phyloP scores from a whole-genome alignment of 2,797 vertebrate species.

The Hozukius guyotensis region DNA sequence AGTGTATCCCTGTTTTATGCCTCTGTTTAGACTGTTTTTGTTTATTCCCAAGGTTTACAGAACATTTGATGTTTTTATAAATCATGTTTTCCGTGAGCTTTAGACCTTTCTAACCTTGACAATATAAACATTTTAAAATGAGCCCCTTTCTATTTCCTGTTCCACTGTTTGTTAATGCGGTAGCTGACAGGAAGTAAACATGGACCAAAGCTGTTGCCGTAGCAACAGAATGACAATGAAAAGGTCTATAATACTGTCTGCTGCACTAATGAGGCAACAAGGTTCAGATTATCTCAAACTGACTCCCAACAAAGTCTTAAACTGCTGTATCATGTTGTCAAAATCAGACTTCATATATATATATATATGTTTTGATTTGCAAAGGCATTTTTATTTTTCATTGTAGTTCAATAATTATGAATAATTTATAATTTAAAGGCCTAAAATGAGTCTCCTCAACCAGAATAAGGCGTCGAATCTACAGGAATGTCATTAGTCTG shows the following conservation, averaged over 20 bases:
- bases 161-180: too few species aligned
- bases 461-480: neutral
- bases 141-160: too few species aligned
- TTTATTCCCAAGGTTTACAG: neutral
- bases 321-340: neutral
- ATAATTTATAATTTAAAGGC: neutral
- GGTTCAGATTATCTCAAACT: neutral
- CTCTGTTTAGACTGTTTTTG: neutral
- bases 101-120: too few species aligned
- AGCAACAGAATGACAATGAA: too few species aligned
- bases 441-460: neutral
- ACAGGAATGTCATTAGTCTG: neutral
- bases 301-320: neutral
- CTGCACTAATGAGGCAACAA: neutral
- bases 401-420: neutral
- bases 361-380: neutral
- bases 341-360: neutral
- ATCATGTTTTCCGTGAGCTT: neutral
- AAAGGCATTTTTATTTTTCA: neutral
- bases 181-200: too few species aligned
- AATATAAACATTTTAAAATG: too few species aligned
- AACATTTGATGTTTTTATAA: neutral
- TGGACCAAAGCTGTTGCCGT: too few species aligned
- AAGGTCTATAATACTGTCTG: neutral
- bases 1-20: too few species aligned